Evolutionary conservation across 2,888 invertebrate genomes (phyloP).

Genomic region (Laothoe populi): DNA sequence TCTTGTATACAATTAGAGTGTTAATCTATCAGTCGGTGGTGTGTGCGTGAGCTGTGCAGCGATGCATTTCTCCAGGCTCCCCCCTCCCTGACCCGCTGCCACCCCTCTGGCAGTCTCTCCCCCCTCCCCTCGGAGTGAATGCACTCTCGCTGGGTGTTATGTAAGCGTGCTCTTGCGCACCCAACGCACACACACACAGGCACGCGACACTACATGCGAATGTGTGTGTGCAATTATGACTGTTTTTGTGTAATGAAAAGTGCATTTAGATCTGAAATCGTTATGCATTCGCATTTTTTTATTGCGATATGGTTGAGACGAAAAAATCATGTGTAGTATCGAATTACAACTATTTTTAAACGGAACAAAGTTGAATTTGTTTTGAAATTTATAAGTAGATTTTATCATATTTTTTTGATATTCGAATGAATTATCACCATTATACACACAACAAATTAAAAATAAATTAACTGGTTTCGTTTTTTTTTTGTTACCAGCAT

Average conservation of each 20-base stretch:
- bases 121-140: constrained; percentile 64
- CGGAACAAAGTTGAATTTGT: no score
- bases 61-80: constrained; percentile 60
- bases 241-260: constrained; percentile 50
- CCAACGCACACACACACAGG: constrained; percentile 46
- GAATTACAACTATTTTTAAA: neutral
- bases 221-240: constrained; percentile 47
- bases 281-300: constrained; percentile 32
- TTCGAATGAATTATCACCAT: no score
- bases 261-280: constrained; percentile 49
- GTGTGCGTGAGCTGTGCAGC: constrained; percentile 60
- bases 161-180: constrained; percentile 58
- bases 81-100: constrained; percentile 32
- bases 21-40: constrained; percentile 48
- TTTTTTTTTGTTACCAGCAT: no score
- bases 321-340: constrained; percentile 20
- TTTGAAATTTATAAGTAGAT: no score
- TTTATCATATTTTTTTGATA: no score
- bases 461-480: no score
- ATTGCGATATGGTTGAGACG: constrained; percentile 33
- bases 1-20: constrained; percentile 46
- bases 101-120: constrained; percentile 30
- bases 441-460: no score
- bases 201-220: constrained; percentile 32
- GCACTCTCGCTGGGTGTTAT: constrained; percentile 77